phyloP scores from a whole-genome alignment of 2,888 invertebrate species.

The Polia nebulosa region DNA sequence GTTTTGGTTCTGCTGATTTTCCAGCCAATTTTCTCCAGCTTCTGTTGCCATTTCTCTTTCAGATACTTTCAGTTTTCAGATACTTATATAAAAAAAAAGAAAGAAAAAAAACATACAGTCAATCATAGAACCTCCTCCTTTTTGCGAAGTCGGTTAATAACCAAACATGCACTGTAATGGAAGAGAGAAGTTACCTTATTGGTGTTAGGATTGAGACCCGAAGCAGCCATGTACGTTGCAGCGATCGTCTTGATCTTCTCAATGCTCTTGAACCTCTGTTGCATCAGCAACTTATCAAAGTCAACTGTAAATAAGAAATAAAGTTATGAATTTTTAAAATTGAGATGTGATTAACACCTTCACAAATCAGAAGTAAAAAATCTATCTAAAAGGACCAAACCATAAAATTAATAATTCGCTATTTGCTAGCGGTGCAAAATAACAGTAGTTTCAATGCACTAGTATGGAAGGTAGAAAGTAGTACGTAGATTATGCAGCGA shows the following conservation, averaged over 20 bases:
- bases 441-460: too few relatives aligned
- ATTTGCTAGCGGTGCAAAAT: background rate
- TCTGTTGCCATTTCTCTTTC: too few relatives aligned
- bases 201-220: slow-evolving; percentile 96
- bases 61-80: too few relatives aligned
- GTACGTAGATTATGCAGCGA: too few relatives aligned
- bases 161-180: too few relatives aligned
- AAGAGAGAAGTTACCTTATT: slow-evolving; percentile 79
- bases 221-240: slow-evolving; percentile 98
- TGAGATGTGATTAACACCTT: background rate
- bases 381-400: background rate
- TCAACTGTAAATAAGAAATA: slow-evolving; percentile 91
- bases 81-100: too few relatives aligned
- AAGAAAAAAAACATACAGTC: too few relatives aligned
- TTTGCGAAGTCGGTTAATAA: too few relatives aligned
- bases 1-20: too few relatives aligned
- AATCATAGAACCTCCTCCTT: too few relatives aligned
- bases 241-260: slow-evolving; percentile 99
- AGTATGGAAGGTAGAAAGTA: too few relatives aligned
- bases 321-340: background rate
- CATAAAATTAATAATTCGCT: background rate
- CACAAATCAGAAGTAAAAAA: background rate
- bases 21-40: too few relatives aligned
- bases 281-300: slow-evolving; percentile 97
- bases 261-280: slow-evolving; percentile 95